These are phyloP conservation scores for Plusia festucae DNA, from an alignment of 2,888 invertebrate species.

Conservation along the genomic window DNA sequence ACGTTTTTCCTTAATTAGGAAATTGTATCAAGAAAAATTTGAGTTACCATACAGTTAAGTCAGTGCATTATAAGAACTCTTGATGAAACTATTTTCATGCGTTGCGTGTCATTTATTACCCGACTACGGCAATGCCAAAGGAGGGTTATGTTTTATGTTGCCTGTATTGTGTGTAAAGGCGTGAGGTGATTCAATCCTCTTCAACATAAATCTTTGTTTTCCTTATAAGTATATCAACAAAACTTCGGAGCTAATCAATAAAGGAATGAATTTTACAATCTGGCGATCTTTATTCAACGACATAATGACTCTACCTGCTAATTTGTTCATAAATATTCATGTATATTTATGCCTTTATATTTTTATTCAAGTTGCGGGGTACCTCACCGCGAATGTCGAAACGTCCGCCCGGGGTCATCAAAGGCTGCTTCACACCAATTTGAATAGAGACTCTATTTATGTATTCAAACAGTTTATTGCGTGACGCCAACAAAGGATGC, in stretches of 20 bases:
- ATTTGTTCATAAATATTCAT: conserved; percentile 48
- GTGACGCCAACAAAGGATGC: conserved; percentile 70
- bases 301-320: conserved; percentile 38
- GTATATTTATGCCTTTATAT: conserved; percentile 27
- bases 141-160: not conserved
- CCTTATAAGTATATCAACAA: not conserved
- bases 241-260: not conserved
- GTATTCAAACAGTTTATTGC: conserved; percentile 73
- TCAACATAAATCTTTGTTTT: not conserved
- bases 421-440: conserved; percentile 69
- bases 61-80: not conserved
- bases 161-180: conserved; percentile 3
- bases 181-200: conserved; percentile 1
- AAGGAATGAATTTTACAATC: conserved; percentile 22
- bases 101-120: too few species aligned
- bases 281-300: conserved; percentile 16
- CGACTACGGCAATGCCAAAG: too few species aligned
- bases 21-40: too few species aligned
- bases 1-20: not conserved
- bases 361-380: conserved; percentile 32
- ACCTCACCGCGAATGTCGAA: conserved; percentile 57
- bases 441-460: conserved; percentile 72
- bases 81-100: not conserved
- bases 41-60: too few species aligned
- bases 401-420: conserved; percentile 65